phyloP scores from a whole-genome alignment of 2,888 invertebrate species.

The Endomychus coccineus region DNA sequence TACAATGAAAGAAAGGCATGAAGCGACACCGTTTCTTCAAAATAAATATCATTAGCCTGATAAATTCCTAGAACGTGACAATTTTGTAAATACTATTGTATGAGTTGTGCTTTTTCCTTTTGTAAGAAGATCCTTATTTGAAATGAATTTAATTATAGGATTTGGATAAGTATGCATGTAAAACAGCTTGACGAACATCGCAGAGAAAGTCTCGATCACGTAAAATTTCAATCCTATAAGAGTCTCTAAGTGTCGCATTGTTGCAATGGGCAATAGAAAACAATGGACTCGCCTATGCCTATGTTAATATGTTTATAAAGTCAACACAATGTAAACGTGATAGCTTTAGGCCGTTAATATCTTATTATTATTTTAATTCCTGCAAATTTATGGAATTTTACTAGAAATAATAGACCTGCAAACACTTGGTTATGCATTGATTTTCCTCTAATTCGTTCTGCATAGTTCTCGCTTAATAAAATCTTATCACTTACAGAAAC shows the following conservation, averaged over 20 bases:
- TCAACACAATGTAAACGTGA: conserved; percentile 38
- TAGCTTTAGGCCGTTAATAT: conserved; percentile 30
- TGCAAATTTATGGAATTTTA: conserved; percentile 30
- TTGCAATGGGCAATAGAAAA: conserved; percentile 11
- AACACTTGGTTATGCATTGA: conserved; percentile 14
- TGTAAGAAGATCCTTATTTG: too few species aligned
- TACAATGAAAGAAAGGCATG: too few species aligned
- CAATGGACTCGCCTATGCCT: conserved; percentile 20
- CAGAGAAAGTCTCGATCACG: background rate
- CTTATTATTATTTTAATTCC: conserved; percentile 35
- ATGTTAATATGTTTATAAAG: conserved; percentile 35
- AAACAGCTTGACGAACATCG: too few species aligned
- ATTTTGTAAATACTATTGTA: too few species aligned
- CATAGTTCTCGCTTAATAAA: conserved; percentile 12
- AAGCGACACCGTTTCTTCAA: too few species aligned
- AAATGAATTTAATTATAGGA: too few species aligned
- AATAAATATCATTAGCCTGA: too few species aligned
- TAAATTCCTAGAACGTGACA: too few species aligned
- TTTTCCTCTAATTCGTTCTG: conserved; percentile 10
- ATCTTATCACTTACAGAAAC: conserved; percentile 15
- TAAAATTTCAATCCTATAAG: background rate
- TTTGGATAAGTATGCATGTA: too few species aligned
- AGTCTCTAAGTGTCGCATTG: conserved; percentile 1
- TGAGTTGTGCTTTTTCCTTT: too few species aligned
- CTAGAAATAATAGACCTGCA: conserved; percentile 13